Conservation (phyloP, 2,797 vertebrate species). For the Crypturellus tataupa region DNA sequence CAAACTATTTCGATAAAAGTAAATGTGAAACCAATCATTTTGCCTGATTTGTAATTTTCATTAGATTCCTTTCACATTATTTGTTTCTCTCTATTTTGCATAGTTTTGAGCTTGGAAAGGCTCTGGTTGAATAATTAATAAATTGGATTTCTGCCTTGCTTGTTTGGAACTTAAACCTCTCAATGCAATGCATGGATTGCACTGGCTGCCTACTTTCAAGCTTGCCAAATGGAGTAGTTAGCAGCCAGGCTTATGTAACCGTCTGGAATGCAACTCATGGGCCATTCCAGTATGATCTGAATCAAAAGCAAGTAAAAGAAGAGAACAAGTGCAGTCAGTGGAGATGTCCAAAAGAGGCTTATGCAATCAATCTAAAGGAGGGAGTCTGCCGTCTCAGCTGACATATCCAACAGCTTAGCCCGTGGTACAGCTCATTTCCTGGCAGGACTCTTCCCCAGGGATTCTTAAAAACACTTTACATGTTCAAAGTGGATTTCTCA, state of each 20-base stretch:
- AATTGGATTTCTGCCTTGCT: conserved; percentile 27
- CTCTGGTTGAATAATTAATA: conserved; percentile 34
- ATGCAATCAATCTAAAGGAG: neutral
- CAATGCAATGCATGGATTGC: neutral
- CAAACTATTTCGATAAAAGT: neutral
- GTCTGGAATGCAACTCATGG: neutral
- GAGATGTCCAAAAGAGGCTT: neutral
- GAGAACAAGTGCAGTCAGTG: neutral
- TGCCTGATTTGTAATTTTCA: neutral
- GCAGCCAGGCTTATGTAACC: neutral
- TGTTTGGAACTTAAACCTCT: conserved; percentile 5
- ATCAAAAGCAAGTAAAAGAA: neutral
- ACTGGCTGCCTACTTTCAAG: conserved; percentile 1
- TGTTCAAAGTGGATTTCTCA: conserved; percentile 1
- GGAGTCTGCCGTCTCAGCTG: neutral
- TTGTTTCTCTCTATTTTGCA: neutral
- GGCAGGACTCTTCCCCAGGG: neutral
- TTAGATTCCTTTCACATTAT: neutral
- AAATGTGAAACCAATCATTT: neutral
- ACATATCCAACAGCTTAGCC: neutral
- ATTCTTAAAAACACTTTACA: neutral
- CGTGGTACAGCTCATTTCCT: neutral
- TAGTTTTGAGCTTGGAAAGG: neutral
- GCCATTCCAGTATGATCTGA: neutral
- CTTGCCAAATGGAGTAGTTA: conserved; percentile 21